These are phyloP conservation scores for Alexandromys oeconomus DNA, from an alignment of 2,797 vertebrate species.

Conservation along the genomic window DNA sequence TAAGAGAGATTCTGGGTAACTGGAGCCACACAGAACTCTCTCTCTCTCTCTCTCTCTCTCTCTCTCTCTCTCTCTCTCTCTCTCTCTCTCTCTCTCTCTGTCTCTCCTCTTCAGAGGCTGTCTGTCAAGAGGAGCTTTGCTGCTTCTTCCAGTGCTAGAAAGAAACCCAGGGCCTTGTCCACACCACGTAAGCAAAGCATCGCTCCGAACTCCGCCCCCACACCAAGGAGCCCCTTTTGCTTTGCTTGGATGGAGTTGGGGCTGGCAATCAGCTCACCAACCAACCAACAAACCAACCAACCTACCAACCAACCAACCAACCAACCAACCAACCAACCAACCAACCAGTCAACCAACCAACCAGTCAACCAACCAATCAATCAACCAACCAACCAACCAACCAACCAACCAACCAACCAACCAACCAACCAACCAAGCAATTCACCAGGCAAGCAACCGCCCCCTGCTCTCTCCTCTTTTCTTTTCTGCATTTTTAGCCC, in stretches of 20 bases:
- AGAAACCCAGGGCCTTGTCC: too few species aligned
- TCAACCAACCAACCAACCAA: neutral
- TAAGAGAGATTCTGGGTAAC: neutral
- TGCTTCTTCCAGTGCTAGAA: neutral
- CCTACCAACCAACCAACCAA: too few species aligned
- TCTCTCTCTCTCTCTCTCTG: neutral
- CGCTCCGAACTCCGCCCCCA: too few species aligned
- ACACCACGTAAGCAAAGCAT: too few species aligned
- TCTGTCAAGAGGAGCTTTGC: neutral
- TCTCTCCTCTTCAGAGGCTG: neutral
- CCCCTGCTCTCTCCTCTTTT: neutral
- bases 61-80: neutral
- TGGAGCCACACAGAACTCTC: neutral
- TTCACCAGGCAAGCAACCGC: neutral
- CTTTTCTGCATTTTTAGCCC: neutral
- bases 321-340: too few species aligned
- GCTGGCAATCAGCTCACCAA: too few species aligned
- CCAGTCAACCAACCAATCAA: neutral
- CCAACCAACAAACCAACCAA: neutral
- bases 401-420: too few species aligned
- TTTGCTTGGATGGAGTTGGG: too few species aligned
- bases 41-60: neutral
- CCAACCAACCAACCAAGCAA: neutral
- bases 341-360: neutral
- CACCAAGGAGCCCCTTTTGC: too few species aligned